Percentiles rank a stretch among this genome's conserved stretches.
phyloP scores from a whole-genome alignment of 1,140 invertebrate genomes.

The Platyura marginata region DNA sequence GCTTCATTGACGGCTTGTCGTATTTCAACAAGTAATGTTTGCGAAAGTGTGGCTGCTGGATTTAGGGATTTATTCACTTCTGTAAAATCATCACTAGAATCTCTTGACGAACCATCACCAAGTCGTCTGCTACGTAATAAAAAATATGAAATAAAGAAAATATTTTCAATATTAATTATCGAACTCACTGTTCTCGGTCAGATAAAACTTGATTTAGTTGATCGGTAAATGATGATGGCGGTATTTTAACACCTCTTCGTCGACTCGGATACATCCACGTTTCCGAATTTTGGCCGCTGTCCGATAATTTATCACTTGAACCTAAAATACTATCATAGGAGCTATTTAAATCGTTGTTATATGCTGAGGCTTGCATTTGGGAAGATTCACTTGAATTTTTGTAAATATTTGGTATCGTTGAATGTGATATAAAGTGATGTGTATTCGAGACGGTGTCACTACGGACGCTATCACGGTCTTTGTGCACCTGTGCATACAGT shows the following conservation, averaged over 20 bases:
- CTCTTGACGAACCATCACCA: constrained; percentile 34
- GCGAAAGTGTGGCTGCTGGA: constrained; percentile 32
- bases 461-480: constrained; percentile 17
- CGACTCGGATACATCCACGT: constrained; percentile 24
- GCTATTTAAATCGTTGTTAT: constrained; percentile 21
- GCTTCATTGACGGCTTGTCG: constrained; percentile 65
- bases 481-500: constrained; percentile 21
- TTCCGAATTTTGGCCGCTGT: constrained; percentile 18
- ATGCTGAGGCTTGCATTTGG: constrained; percentile 8
- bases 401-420: constrained; percentile 15
- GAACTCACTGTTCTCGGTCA: constrained; percentile 45
- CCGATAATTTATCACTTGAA: constrained; percentile 23
- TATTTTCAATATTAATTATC: not conserved
- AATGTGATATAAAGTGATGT: constrained; percentile 4
- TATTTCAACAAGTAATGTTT: constrained; percentile 65
- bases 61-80: constrained; percentile 36
- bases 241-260: constrained; percentile 24
- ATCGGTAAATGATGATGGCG: constrained; percentile 55
- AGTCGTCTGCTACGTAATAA: constrained; percentile 13
- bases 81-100: constrained; percentile 38
- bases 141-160: not conserved
- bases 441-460: constrained; percentile 8
- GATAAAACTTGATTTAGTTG: constrained; percentile 66
- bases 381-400: constrained; percentile 16
- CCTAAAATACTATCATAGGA: constrained; percentile 24